Conservation (phyloP, 2,797 vertebrate genomes). For the Cirrhinus mrigala region DNA sequence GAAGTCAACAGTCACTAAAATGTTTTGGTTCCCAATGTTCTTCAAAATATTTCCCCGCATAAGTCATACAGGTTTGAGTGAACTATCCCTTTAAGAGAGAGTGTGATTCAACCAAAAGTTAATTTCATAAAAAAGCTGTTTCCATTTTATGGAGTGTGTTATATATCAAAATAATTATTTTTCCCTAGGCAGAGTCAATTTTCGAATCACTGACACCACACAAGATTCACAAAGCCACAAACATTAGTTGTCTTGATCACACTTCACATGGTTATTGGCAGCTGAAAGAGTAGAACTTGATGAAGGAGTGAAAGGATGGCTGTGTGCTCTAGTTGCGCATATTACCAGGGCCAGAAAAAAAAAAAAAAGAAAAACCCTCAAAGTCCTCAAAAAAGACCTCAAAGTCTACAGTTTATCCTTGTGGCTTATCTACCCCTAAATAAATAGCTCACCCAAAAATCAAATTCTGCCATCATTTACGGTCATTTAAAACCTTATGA, state of each 20-base stretch:
- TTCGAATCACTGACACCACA: background rate
- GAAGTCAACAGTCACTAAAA: background rate
- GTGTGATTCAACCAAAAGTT: background rate
- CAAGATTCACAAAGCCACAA: background rate
- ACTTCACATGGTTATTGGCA: constrained; percentile 20
- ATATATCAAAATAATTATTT: background rate
- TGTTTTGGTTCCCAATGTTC: background rate
- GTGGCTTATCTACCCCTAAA: background rate
- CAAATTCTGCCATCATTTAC: background rate
- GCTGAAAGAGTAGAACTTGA: background rate
- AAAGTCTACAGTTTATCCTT: background rate
- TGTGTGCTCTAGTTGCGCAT: constrained; percentile 53
- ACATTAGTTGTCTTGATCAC: constrained; percentile 1
- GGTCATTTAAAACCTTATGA: background rate
- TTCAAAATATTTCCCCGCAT: background rate
- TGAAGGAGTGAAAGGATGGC: background rate
- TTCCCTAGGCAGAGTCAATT: background rate
- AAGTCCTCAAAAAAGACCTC: too few relatives aligned
- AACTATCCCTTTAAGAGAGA: background rate
- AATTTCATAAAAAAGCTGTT: constrained; percentile 4
- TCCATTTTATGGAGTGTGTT: background rate
- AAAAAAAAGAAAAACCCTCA: background rate
- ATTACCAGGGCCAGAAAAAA: constrained; percentile 28
- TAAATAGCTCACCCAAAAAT: background rate
- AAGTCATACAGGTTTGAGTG: background rate